These are phyloP conservation scores for Petrocephalus sullivani DNA, from an alignment of 2,797 vertebrate genomes.

Conservation along the genomic window DNA sequence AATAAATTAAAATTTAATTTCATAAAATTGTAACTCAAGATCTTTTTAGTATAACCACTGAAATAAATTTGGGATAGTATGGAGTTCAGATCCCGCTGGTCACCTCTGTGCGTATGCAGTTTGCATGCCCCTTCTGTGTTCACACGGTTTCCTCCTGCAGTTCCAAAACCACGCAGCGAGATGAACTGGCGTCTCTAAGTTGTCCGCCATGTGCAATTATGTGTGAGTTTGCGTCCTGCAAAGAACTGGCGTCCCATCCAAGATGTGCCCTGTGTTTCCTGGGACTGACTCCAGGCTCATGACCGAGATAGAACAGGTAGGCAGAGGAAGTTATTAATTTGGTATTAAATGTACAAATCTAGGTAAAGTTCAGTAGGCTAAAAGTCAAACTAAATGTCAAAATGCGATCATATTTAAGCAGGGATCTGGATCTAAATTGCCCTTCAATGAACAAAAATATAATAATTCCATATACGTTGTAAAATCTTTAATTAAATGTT, in stretches of 20 bases:
- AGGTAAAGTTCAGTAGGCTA: background rate
- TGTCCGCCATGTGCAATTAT: background rate
- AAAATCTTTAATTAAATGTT: background rate
- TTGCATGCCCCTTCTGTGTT: background rate
- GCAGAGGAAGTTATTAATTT: background rate
- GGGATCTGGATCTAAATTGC: background rate
- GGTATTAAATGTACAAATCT: background rate
- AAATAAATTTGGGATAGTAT: background rate
- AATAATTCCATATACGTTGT: background rate
- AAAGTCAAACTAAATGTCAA: background rate
- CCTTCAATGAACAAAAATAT: background rate
- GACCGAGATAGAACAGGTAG: background rate
- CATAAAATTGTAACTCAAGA: background rate
- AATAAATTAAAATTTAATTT: background rate
- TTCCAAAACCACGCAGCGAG: background rate
- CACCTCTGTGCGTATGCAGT: background rate
- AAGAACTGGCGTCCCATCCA: background rate
- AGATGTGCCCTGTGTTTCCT: background rate
- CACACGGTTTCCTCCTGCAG: background rate
- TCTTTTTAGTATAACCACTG: background rate
- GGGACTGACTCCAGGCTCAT: background rate
- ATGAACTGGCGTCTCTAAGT: background rate
- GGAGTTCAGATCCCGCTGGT: background rate
- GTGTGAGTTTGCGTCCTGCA: too few species aligned
- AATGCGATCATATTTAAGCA: background rate